Percentiles rank a stretch among this genome's conserved stretches.
phyloP scores from a whole-genome alignment of 2,797 vertebrate genomes.

The Tenualosa thibaudeaui region DNA sequence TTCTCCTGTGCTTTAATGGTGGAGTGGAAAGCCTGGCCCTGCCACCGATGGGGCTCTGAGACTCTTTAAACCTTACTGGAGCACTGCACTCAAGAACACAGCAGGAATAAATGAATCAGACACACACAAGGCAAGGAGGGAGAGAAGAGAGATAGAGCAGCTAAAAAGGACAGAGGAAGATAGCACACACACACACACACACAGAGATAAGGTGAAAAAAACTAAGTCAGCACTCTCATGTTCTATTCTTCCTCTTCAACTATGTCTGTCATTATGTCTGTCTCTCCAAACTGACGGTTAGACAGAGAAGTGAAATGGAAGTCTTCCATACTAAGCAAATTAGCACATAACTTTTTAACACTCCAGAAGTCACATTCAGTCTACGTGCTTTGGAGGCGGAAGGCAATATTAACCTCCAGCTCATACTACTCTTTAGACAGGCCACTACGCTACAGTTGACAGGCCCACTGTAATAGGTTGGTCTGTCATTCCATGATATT shows the following conservation, averaged over 20 bases:
- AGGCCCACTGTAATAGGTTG: neutral
- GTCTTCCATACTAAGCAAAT: neutral
- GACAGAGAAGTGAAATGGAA: neutral
- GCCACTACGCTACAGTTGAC: too few relatives aligned
- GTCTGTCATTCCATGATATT: neutral
- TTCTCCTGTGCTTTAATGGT: neutral
- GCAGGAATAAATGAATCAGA: neutral
- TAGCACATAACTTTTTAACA: neutral
- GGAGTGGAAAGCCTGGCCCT: neutral
- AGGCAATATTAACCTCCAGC: neutral
- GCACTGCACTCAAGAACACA: neutral
- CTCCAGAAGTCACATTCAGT: neutral
- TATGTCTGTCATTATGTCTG: too few relatives aligned
- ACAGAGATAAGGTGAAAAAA: neutral
- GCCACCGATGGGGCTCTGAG: neutral
- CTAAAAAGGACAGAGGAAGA: constrained; percentile 26
- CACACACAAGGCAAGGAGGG: neutral
- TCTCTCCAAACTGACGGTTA: neutral
- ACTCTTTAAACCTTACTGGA: neutral
- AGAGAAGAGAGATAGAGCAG: neutral
- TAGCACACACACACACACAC: constrained; percentile 22
- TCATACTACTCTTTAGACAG: neutral
- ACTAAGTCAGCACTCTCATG: neutral
- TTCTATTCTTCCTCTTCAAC: too few relatives aligned
- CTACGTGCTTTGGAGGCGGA: neutral